These are phyloP conservation scores for Heteromormyrus szaboi DNA, from an alignment of 2,797 vertebrate genomes.

Conservation along the genomic window DNA sequence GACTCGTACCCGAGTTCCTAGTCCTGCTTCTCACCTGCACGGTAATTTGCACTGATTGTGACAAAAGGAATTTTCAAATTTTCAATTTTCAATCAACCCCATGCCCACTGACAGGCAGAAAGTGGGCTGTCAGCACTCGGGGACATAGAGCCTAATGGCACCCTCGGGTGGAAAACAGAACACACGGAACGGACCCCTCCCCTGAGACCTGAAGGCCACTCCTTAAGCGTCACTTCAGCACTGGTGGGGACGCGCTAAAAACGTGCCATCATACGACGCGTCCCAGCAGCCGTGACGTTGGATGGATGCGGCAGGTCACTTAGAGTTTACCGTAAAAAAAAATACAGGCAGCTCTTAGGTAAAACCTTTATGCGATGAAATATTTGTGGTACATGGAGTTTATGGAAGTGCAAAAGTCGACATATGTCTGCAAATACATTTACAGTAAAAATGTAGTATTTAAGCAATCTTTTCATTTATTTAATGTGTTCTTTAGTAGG, in stretches of 20 bases:
- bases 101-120: not conserved
- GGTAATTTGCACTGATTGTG: not conserved
- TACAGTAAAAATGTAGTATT: not conserved
- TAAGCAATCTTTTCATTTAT: not conserved
- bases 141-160: not conserved
- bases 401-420: not conserved
- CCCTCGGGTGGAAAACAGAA: not conserved
- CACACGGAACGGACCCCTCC: not conserved
- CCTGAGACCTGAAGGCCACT: not conserved
- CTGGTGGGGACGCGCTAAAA: not conserved
- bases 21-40: not conserved
- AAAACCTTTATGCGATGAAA: not conserved
- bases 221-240: not conserved
- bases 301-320: not conserved
- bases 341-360: not conserved
- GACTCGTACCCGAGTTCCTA: not conserved
- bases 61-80: not conserved
- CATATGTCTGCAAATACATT: not conserved
- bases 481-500: not conserved
- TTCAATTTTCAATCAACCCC: not conserved
- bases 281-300: not conserved
- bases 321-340: not conserved
- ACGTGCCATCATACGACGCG: not conserved
- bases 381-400: not conserved
- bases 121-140: not conserved